Evolutionary conservation across 2,888 invertebrate genomes (phyloP).

Genomic region (Sipunculus nudus): DNA sequence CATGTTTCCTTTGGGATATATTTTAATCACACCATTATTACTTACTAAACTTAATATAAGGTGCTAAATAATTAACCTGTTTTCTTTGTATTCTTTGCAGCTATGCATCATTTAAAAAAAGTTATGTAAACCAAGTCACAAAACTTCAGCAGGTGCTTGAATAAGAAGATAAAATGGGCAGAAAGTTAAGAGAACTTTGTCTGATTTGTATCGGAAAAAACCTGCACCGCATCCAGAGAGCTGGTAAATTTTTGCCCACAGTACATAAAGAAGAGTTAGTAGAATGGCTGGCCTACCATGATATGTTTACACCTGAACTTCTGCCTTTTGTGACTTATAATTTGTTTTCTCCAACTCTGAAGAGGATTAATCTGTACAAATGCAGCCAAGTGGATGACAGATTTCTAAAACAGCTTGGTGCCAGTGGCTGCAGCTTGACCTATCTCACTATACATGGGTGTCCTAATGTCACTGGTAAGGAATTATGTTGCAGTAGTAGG

Average conservation of each 20-base stretch:
- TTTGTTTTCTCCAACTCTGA: slow-evolving; percentile 44
- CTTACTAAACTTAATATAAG: no score
- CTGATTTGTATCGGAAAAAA: slow-evolving; percentile 47
- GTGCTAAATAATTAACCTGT: no score
- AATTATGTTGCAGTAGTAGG: no score
- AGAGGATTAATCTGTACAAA: slow-evolving; percentile 48
- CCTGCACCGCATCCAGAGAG: slow-evolving; percentile 45
- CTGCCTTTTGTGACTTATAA: slow-evolving; percentile 46
- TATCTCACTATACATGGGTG: slow-evolving; percentile 47
- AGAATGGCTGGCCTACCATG: slow-evolving; percentile 52
- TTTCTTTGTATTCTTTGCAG: no score
- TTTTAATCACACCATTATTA: no score
- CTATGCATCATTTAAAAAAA: no score
- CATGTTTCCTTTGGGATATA: no score
- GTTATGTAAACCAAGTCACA: no score
- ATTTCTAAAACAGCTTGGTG: slow-evolving; percentile 43
- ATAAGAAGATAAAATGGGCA: no score
- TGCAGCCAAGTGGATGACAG: slow-evolving; percentile 53
- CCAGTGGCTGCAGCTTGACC: slow-evolving; percentile 46
- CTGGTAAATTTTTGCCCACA: slow-evolving; percentile 47
- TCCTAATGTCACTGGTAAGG: slow-evolving; percentile 51
- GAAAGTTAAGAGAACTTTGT: slow-evolving; percentile 55
- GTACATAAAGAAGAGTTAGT: slow-evolving; percentile 55
- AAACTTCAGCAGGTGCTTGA: no score
- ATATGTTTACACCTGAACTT: slow-evolving; percentile 44